These are phyloP conservation scores for Oreochromis grahami DNA, from an alignment of 2,797 vertebrate species.

Conservation along the genomic window DNA sequence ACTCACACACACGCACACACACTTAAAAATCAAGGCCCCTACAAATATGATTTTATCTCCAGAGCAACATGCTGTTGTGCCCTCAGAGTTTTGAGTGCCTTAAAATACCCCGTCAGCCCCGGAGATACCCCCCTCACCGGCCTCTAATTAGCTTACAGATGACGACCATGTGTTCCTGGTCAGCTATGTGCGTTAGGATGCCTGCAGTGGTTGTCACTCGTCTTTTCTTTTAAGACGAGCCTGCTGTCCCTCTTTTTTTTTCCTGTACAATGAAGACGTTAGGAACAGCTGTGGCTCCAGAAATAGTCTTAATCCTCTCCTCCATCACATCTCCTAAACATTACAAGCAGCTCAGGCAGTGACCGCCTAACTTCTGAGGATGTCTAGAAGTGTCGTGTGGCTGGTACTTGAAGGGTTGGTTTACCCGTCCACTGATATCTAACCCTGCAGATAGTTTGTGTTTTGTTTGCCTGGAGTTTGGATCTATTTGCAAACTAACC, in stretches of 20 bases:
- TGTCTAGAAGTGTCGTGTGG: not conserved
- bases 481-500: not conserved
- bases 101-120: constrained; percentile 23
- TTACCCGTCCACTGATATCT: accelerated
- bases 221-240: constrained; percentile 58
- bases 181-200: constrained; percentile 8
- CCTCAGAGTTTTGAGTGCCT: not conserved
- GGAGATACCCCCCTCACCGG: not conserved
- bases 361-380: not conserved
- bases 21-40: constrained; percentile 18
- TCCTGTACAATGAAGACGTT: constrained; percentile 34
- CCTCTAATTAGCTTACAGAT: constrained; percentile 4
- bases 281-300: constrained; percentile 55
- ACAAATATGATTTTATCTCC: constrained; percentile 29
- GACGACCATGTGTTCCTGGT: constrained; percentile 27
- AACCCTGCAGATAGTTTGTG: not conserved
- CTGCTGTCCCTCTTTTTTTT: constrained; percentile 8
- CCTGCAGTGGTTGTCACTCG: constrained; percentile 9
- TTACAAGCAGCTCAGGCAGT: constrained; percentile 21
- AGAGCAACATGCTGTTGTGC: constrained; percentile 8
- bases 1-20: not conserved
- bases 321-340: constrained; percentile 17
- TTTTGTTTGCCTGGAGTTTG: not conserved
- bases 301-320: constrained; percentile 58
- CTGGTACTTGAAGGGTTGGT: not conserved